Percentiles rank a stretch among this genome's conserved stretches.
Conservation (phyloP, 2,888 invertebrate genomes). For the Melieria crassipennis region DNA sequence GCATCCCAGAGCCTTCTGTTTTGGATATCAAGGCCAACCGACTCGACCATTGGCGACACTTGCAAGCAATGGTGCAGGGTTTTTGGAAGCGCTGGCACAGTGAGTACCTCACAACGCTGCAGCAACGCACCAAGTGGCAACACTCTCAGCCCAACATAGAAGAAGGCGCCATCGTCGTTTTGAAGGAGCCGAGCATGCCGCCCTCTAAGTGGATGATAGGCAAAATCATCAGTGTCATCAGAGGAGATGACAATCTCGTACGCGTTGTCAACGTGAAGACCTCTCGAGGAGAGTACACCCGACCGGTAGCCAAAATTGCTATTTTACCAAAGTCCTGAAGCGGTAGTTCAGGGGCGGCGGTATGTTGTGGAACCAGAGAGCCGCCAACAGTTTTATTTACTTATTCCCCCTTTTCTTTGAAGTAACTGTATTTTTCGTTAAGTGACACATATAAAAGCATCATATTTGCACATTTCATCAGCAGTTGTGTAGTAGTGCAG, state of each 20-base stretch:
- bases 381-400: too few species aligned
- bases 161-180: conserved; percentile 8
- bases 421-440: too few species aligned
- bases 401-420: too few species aligned
- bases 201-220: conserved; percentile 38
- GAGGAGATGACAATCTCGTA: conserved; percentile 1
- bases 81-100: conserved; percentile 24
- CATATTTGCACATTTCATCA: too few species aligned
- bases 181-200: conserved; percentile 38
- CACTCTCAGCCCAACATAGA: neutral
- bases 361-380: too few species aligned
- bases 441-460: too few species aligned
- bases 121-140: conserved; percentile 6
- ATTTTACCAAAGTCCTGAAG: too few species aligned
- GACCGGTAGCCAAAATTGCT: neutral
- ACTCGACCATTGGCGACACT: conserved; percentile 28
- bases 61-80: conserved; percentile 33
- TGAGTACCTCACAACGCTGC: conserved; percentile 19
- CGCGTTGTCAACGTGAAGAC: neutral
- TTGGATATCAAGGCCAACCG: conserved; percentile 23
- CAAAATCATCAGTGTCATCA: conserved; percentile 12
- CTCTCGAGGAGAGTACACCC: neutral
- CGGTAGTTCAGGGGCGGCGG: too few species aligned
- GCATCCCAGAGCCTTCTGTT: conserved; percentile 28
- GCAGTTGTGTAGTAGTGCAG: too few species aligned